These are phyloP conservation scores for Campaea margaritaria DNA, from an alignment of 2,888 invertebrate genomes.

Conservation along the genomic window DNA sequence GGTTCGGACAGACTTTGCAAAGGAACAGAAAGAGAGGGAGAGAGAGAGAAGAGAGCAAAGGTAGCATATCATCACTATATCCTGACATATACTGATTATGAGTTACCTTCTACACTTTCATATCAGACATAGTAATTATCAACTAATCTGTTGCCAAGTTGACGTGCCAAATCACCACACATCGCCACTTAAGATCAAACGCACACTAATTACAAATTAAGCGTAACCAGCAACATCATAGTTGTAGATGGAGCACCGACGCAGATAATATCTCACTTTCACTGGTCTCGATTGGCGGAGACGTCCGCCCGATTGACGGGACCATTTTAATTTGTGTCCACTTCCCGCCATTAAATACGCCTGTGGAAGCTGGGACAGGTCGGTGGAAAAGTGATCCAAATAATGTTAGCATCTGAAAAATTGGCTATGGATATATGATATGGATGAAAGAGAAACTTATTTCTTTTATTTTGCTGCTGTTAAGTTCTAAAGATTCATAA, in stretches of 20 bases:
- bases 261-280: constrained; percentile 68
- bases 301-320: constrained; percentile 73
- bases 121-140: neutral
- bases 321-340: constrained; percentile 76
- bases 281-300: constrained; percentile 66
- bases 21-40: no score
- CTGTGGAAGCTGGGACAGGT: constrained; percentile 48
- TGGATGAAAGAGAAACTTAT: no score
- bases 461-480: no score
- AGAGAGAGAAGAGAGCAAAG: no score
- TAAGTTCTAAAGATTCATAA: no score
- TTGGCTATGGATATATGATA: no score
- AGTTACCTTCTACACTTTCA: neutral
- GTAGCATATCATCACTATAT: no score
- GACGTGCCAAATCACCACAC: constrained; percentile 4
- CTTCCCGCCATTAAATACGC: constrained; percentile 76
- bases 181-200: constrained; percentile 9
- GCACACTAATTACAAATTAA: constrained; percentile 32
- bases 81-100: no score
- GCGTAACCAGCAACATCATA: constrained; percentile 37
- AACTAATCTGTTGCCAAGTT: neutral
- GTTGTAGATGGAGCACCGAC: constrained; percentile 33
- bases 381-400: constrained; percentile 15
- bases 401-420: no score
- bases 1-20: no score